phyloP scores from a whole-genome alignment of 2,888 invertebrate genomes.

The Agrenia bidenticulata region DNA sequence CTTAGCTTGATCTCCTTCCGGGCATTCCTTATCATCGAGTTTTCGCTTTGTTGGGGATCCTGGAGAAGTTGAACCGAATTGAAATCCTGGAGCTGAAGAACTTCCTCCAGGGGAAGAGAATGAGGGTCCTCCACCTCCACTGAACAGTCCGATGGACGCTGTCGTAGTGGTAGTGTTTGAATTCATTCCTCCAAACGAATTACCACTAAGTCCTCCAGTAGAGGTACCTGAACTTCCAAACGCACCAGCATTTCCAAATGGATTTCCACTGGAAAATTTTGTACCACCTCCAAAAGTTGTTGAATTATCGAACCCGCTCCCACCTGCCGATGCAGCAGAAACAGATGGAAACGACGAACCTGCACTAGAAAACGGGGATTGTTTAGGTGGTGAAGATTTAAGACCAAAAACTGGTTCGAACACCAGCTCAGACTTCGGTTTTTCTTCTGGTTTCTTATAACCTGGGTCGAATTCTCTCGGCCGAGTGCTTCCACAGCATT shows the following conservation, averaged over 20 bases:
- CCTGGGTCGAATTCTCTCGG: conserved; percentile 9
- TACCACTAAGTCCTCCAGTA: not conserved
- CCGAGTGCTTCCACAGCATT: conserved; percentile 6
- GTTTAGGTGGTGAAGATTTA: not conserved
- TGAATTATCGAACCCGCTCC: too few relatives aligned
- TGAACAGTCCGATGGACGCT: not conserved
- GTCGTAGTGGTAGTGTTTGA: conserved; percentile 6
- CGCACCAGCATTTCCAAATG: conserved; percentile 8
- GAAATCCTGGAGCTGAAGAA: conserved; percentile 1
- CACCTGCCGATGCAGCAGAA: not conserved
- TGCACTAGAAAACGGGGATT: not conserved
- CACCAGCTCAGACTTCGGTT: not conserved
- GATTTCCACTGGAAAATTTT: conserved; percentile 13
- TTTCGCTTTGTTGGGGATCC: conserved; percentile 8
- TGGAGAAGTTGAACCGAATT: not conserved
- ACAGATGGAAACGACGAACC: not conserved
- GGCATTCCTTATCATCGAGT: not conserved
- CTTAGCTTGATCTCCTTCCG: not conserved
- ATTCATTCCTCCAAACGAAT: not conserved
- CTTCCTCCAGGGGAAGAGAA: not conserved
- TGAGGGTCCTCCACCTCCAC: not conserved
- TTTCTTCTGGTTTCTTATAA: conserved; percentile 3
- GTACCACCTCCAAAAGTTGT: conserved; percentile 1
- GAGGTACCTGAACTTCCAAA: not conserved
- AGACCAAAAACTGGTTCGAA: conserved; percentile 11